A percentile compares a stretch with the other conserved stretches of the same genome.
Conservation (phyloP, 2,888 invertebrate species). For the Meteorus colon region DNA sequence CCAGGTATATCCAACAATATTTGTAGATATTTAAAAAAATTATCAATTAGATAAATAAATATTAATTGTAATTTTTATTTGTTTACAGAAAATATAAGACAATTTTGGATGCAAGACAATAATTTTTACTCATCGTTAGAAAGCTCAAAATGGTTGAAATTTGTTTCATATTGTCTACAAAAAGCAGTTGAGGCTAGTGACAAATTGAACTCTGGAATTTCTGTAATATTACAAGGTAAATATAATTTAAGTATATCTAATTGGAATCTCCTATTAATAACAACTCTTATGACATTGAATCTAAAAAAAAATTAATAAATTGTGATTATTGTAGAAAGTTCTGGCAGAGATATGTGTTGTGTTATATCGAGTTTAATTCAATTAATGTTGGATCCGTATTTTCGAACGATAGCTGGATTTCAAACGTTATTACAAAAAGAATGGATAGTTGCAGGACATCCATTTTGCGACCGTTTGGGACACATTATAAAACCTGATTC, state of each 20-base stretch:
- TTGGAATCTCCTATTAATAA: too few species aligned
- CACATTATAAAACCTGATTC: conserved; percentile 79
- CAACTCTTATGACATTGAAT: not conserved
- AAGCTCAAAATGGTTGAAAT: conserved; percentile 88
- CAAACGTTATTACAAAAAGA: conserved; percentile 95
- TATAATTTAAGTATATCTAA: not conserved
- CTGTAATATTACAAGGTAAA: conserved; percentile 90
- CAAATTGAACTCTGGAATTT: conserved; percentile 78
- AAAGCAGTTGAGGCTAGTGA: conserved; percentile 84
- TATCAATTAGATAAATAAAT: not conserved
- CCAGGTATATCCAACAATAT: conserved; percentile 57
- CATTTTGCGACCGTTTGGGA: conserved; percentile 85
- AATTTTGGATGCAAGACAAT: conserved; percentile 83
- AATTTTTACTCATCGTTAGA: conserved; percentile 86
- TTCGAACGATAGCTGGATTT: conserved; percentile 88
- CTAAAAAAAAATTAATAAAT: conserved; percentile 16
- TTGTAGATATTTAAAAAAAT: not conserved
- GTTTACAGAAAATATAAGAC: conserved; percentile 71
- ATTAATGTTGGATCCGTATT: conserved; percentile 88
- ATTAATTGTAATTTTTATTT: conserved; percentile 12
- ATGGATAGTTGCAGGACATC: conserved; percentile 95
- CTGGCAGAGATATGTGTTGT: conserved; percentile 91
- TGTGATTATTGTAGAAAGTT: conserved; percentile 75
- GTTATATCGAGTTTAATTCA: conserved; percentile 91
- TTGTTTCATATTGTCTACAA: conserved; percentile 85